Percentiles rank a stretch among this genome's conserved stretches.
phyloP scores from a whole-genome alignment of 2,888 invertebrate species.

The Cerceris rybyensis region DNA sequence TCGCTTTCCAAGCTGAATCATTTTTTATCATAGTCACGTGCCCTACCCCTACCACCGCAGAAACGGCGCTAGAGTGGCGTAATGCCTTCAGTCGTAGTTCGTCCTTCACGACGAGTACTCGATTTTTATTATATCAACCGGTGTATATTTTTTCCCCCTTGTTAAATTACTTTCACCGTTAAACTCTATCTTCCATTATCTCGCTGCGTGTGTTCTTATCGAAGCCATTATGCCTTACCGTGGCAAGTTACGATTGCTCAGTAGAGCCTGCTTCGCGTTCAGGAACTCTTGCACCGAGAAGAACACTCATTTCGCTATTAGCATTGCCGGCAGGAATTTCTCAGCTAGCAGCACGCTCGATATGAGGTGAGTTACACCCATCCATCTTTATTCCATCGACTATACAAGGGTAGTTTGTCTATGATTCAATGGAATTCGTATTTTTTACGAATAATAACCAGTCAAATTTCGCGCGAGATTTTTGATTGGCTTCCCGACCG shows the following conservation, averaged over 20 bases:
- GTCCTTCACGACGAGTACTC: conserved; percentile 55
- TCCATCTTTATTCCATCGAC: not conserved
- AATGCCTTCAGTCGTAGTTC: conserved; percentile 63
- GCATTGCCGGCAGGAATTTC: conserved; percentile 68
- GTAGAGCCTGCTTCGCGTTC: conserved; percentile 63
- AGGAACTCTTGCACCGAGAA: conserved; percentile 52
- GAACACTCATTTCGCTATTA: conserved; percentile 51
- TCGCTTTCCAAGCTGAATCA: conserved; percentile 23
- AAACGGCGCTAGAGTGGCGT: conserved; percentile 41
- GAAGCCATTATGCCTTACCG: conserved; percentile 70
- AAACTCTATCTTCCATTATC: not conserved
- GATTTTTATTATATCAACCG: not conserved
- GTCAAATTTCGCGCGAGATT: conserved; percentile 29
- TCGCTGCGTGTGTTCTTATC: not conserved
- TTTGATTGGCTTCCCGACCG: conserved; percentile 1
- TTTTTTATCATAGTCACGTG: conserved; percentile 50
- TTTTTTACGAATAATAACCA: not conserved
- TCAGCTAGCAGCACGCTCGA: conserved; percentile 68
- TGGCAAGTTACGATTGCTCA: conserved; percentile 68
- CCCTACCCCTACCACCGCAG: conserved; percentile 22
- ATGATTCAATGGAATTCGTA: not conserved
- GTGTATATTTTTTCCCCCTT: conserved; percentile 1
- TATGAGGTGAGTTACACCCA: conserved; percentile 71
- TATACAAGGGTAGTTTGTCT: not conserved
- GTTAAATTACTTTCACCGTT: no score